Evolutionary conservation across 2,888 invertebrate genomes (phyloP).

Genomic region (Dilophus febrilis): DNA sequence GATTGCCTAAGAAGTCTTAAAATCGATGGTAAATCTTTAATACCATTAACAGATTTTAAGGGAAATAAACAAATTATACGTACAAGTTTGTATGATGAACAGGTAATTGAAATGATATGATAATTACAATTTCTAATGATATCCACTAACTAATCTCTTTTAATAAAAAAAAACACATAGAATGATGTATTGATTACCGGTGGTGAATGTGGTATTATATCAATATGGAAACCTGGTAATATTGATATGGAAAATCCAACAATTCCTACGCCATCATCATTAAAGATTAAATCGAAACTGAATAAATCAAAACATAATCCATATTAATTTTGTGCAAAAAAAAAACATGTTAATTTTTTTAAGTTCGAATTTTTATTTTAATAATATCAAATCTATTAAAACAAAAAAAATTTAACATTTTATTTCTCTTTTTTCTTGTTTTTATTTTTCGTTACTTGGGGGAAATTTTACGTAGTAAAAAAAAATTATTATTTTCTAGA

Average conservation of each 20-base stretch:
- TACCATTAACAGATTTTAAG: conserved; percentile 36
- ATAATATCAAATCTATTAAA: neutral
- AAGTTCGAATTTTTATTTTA: neutral
- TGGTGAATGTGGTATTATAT: conserved; percentile 47
- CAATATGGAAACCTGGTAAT: conserved; percentile 33
- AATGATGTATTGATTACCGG: conserved; percentile 44
- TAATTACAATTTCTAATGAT: no score
- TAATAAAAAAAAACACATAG: neutral
- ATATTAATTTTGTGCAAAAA: neutral
- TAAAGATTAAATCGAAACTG: neutral
- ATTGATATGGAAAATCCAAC: no score
- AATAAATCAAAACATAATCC: conserved; percentile 1
- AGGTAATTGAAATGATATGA: conserved; percentile 29
- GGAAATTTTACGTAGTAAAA: neutral
- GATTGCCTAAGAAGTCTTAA: conserved; percentile 32
- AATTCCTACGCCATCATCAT: no score
- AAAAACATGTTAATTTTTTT: neutral
- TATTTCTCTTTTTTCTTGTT: no score
- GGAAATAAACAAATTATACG: conserved; percentile 54
- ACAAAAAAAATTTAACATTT: neutral
- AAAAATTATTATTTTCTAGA: neutral
- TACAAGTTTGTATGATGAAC: conserved; percentile 44
- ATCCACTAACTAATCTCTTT: no score
- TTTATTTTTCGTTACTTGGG: neutral
- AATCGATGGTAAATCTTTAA: conserved; percentile 33